These are phyloP conservation scores for Cyphomyrus plagiostoma DNA, from an alignment of 2,113 vertebrate genomes.

Conservation along the genomic window DNA sequence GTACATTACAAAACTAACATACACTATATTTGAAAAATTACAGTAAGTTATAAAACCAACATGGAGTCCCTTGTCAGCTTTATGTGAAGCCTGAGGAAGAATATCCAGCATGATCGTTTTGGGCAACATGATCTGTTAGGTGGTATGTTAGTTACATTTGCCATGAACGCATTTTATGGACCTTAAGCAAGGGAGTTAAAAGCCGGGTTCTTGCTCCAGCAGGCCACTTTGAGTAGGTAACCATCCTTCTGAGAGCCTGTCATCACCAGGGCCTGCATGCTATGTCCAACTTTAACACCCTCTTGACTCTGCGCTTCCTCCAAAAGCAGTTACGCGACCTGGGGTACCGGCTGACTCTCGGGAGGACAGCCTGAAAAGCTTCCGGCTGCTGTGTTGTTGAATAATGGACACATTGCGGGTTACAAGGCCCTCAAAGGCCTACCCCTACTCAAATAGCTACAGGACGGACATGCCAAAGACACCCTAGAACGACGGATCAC, in stretches of 20 bases:
- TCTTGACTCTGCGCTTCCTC: background rate
- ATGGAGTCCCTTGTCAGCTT: background rate
- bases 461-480: background rate
- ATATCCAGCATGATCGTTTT: background rate
- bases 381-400: background rate
- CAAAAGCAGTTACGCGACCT: background rate
- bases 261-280: background rate
- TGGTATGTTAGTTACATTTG: conserved; percentile 7
- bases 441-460: background rate
- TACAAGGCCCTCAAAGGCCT: background rate
- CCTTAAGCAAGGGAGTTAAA: conserved; percentile 15
- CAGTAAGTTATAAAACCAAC: background rate
- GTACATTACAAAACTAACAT: background rate
- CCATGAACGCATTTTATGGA: conserved; percentile 34
- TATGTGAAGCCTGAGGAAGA: background rate
- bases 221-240: conserved; percentile 13
- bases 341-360: background rate
- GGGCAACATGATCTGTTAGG: background rate
- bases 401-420: background rate
- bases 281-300: background rate
- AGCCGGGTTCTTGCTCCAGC: conserved; percentile 14
- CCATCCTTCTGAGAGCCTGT: conserved; percentile 7
- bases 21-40: background rate
- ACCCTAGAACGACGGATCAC: background rate
- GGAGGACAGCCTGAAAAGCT: background rate